A percentile compares a stretch with the other conserved stretches of the same genome.
Conservation (phyloP, 2,113 vertebrate species). For the Galeopterus variegatus region DNA sequence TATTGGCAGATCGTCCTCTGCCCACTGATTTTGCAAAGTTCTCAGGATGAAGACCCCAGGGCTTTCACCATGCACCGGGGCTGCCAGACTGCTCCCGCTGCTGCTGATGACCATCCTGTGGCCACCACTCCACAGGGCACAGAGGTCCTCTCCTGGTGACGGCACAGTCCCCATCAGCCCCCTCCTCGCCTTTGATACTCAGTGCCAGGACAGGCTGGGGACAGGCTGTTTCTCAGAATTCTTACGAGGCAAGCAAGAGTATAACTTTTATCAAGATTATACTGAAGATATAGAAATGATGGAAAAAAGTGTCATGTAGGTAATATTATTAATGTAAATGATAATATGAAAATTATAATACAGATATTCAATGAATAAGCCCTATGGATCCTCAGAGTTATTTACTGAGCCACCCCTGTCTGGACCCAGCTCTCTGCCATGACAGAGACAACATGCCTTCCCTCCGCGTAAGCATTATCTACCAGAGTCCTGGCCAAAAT, state of each 20-base stretch:
- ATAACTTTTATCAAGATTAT: background rate
- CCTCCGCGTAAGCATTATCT: background rate
- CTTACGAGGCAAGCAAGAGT: background rate
- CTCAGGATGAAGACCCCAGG: background rate
- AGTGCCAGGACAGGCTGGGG: background rate
- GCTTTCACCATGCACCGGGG: background rate
- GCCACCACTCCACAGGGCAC: background rate
- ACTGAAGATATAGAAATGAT: background rate
- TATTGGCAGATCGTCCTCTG: background rate
- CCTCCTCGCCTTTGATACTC: background rate
- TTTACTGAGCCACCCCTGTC: background rate
- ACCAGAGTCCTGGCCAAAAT: background rate
- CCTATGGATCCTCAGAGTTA: too few relatives aligned
- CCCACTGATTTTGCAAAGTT: background rate
- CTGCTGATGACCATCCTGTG: fast-evolving
- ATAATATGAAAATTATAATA: background rate
- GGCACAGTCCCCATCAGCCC: too few relatives aligned
- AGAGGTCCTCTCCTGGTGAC: fast-evolving
- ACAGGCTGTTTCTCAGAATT: background rate
- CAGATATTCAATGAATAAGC: background rate
- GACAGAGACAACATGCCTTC: background rate
- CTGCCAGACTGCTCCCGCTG: background rate
- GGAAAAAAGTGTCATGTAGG: background rate
- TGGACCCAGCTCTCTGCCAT: background rate
- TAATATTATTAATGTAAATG: background rate